Base-by-base conservation (phyloP, 2,797 vertebrate species). In the Hemitrygon akajei region DNA sequence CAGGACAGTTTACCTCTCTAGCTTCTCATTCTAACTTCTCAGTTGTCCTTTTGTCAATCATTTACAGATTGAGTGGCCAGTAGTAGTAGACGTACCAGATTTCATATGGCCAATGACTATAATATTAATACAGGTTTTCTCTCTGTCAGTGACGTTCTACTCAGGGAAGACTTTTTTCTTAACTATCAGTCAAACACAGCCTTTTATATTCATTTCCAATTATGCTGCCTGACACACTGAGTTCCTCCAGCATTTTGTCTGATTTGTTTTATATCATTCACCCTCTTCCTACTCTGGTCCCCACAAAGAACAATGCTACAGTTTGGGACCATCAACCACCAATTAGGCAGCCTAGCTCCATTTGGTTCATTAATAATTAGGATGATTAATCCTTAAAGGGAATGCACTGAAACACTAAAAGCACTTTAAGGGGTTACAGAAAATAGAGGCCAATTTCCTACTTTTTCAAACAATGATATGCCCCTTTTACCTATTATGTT, bases 21-120 rank as follows among this genome's bases (percentile, higher is more conserved):
- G 82, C 66, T 58, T 94, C 91, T 81, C 94, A 94, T 56, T 95
- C 91, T 10, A 34, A 94, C 58, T 93, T 94, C 84, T 94, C 47
- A 0, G 18, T 79, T 30, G 56, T 94, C 25, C 93, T 94, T 91
- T 93, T 82, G 69, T 93, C n/a, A 2, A 91, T 94, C 79, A n/a
- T 34, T 71, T 93, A 93, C 63, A 93, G 18, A 94, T 91, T 37
- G 94, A 93, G 60, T 94, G 91, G 14, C 86, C 9, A 0, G 56
- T 27, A 3, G 87, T 91, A 1, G 93, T 80, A 71, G 94, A 94
- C 91, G 94, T 89, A 82, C 93, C 47, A 0, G 81, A 94, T n/a
- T 93, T 81, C 89, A 94, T 77, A 0, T 93, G 91, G 60, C 66
- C n/a, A 0, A 71, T 75, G 79, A 84, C 76, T 0, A 89, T 18